Evolutionary conservation across 2,888 invertebrate genomes (phyloP).

Genomic region (Melanophora roralis): DNA sequence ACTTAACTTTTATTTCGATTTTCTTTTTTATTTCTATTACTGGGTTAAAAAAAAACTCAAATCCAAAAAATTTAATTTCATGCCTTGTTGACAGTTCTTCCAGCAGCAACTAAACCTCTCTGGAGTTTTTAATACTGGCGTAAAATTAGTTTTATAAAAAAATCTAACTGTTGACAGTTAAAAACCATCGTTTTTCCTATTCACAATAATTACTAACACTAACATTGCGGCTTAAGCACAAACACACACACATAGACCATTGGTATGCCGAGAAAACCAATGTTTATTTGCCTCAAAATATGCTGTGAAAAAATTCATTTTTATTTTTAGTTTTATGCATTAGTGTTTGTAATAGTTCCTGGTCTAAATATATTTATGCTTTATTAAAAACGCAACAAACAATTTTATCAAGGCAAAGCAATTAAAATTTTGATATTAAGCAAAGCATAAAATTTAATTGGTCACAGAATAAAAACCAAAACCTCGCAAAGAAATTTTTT

Average conservation of each 20-base stretch:
- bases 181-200: background rate
- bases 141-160: background rate
- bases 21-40: background rate
- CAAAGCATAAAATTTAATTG: constrained; percentile 60
- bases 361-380: constrained; percentile 22
- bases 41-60: background rate
- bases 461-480: constrained; percentile 32
- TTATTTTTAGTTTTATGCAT: background rate
- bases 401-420: constrained; percentile 21
- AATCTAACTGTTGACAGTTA: background rate
- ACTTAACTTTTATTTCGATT: background rate
- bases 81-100: constrained; percentile 1
- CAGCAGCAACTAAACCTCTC: background rate
- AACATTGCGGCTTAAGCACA: background rate
- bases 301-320: background rate
- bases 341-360: constrained; percentile 6
- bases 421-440: constrained; percentile 58
- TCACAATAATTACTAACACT: constrained; percentile 14
- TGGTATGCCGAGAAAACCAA: background rate
- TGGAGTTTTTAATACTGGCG: background rate
- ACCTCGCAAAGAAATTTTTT: too few relatives aligned
- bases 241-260: background rate
- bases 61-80: constrained; percentile 6
- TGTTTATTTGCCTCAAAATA: background rate
- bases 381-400: constrained; percentile 2